phyloP scores from a whole-genome alignment of 2,888 invertebrate genomes.

The Nymphalis c-album region DNA sequence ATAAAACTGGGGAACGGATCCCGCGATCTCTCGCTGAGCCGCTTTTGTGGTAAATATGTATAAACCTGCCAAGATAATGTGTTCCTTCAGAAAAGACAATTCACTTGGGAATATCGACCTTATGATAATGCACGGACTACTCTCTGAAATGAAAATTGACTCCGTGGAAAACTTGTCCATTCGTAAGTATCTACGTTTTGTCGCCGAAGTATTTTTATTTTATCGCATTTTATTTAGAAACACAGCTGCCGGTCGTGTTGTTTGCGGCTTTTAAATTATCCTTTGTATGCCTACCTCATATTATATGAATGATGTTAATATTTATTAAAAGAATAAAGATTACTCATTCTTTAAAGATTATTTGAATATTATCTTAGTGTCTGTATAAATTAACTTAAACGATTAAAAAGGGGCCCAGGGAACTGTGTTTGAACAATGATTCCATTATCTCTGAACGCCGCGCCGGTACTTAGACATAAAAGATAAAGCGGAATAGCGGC shows the following conservation, averaged over 20 bases:
- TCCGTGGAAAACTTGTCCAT: slow-evolving; percentile 49
- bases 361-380: slow-evolving; percentile 23
- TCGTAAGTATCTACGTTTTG: slow-evolving; percentile 77
- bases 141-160: slow-evolving; percentile 16
- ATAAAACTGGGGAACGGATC: slow-evolving; percentile 79
- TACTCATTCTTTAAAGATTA: slow-evolving; percentile 12
- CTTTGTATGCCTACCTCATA: slow-evolving; percentile 43
- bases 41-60: slow-evolving; percentile 82
- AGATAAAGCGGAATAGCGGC: slow-evolving; percentile 76
- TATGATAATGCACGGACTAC: slow-evolving; percentile 21
- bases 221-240: slow-evolving; percentile 77
- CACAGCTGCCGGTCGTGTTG: slow-evolving; percentile 76
- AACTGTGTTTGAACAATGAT: slow-evolving; percentile 69
- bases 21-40: slow-evolving; percentile 78
- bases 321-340: slow-evolving; percentile 16
- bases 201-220: slow-evolving; percentile 77
- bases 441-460: slow-evolving; percentile 65
- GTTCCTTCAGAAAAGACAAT: slow-evolving; percentile 20
- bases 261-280: slow-evolving; percentile 61
- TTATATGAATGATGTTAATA: slow-evolving; percentile 35
- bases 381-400: slow-evolving; percentile 61
- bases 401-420: slow-evolving; percentile 71
- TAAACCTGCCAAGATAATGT: slow-evolving; percentile 57
- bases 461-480: slow-evolving; percentile 61
- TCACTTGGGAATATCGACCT: slow-evolving; percentile 28